Percentiles rank a stretch among this genome's conserved stretches.
phyloP scores from a whole-genome alignment of 1,140 invertebrate species.

The Heliconius himera region DNA sequence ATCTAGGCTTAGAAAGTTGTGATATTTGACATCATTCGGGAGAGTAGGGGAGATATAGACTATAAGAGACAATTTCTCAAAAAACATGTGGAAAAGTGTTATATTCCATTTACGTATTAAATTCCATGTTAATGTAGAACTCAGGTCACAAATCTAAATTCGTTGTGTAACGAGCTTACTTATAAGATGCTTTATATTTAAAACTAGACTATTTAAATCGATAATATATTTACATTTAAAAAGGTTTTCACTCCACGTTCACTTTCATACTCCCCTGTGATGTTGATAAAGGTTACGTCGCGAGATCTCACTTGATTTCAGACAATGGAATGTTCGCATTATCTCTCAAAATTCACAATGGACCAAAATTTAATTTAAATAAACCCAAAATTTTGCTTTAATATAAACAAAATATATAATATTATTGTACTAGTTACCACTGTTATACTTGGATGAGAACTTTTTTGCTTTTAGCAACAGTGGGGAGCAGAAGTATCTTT shows the following conservation, averaged over 20 bases:
- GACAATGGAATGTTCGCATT: neutral
- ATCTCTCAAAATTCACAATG: neutral
- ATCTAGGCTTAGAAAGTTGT: too few relatives aligned
- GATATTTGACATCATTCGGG: too few relatives aligned
- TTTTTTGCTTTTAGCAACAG: too few relatives aligned
- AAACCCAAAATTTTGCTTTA: conserved; percentile 6
- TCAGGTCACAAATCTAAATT: neutral
- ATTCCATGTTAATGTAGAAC: too few relatives aligned
- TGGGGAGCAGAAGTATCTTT: too few relatives aligned
- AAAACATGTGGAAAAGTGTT: too few relatives aligned
- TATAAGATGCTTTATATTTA: neutral
- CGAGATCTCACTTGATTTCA: conserved; percentile 12
- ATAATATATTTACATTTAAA: conserved; percentile 14
- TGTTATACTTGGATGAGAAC: too few relatives aligned
- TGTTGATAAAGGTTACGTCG: conserved; percentile 4
- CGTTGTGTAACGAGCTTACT: neutral
- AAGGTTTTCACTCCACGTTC: neutral
- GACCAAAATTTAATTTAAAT: neutral
- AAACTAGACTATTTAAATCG: neutral
- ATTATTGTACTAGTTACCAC: too few relatives aligned
- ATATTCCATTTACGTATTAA: too few relatives aligned
- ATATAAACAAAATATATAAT: too few relatives aligned
- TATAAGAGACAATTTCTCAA: too few relatives aligned
- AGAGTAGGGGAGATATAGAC: too few relatives aligned
- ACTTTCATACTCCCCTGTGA: neutral